Conservation (phyloP, 2,888 invertebrate genomes). For the Hirtodrosophila histrioides region DNA sequence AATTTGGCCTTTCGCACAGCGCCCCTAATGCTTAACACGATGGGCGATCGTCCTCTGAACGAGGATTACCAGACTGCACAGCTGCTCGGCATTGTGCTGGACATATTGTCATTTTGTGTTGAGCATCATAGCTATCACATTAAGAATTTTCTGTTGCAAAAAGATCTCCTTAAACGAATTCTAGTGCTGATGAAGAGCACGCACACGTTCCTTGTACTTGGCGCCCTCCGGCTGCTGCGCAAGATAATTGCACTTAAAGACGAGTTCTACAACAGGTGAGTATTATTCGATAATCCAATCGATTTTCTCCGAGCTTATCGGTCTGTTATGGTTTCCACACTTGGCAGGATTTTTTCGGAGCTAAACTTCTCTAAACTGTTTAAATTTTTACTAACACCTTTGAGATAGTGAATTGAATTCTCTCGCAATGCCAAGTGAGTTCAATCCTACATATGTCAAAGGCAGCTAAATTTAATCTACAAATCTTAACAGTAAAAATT, state of each 20-base stretch:
- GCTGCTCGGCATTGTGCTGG: slow-evolving; percentile 96
- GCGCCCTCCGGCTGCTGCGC: slow-evolving; percentile 98
- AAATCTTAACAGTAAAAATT: no score
- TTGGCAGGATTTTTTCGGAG: no score
- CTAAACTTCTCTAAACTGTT: no score
- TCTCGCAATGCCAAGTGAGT: no score
- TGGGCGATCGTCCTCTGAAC: slow-evolving; percentile 93
- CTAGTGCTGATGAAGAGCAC: slow-evolving; percentile 98
- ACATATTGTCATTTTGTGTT: slow-evolving; percentile 98
- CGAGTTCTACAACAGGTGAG: slow-evolving; percentile 95
- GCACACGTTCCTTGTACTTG: slow-evolving; percentile 98
- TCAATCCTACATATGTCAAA: no score
- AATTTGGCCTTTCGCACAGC: slow-evolving; percentile 85
- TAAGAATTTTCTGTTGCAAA: slow-evolving; percentile 98
- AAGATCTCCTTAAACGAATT: slow-evolving; percentile 97
- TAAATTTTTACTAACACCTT: no score
- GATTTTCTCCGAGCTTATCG: no score
- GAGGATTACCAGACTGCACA: slow-evolving; percentile 99
- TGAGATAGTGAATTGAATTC: no score
- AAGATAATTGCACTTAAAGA: slow-evolving; percentile 99
- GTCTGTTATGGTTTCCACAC: no score
- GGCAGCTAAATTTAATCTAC: no score
- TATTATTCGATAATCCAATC: background rate
- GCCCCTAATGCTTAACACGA: slow-evolving; percentile 96
- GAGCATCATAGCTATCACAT: slow-evolving; percentile 99